phyloP scores from a whole-genome alignment of 1,140 invertebrate species.

The Pectinophora gossypiella region DNA sequence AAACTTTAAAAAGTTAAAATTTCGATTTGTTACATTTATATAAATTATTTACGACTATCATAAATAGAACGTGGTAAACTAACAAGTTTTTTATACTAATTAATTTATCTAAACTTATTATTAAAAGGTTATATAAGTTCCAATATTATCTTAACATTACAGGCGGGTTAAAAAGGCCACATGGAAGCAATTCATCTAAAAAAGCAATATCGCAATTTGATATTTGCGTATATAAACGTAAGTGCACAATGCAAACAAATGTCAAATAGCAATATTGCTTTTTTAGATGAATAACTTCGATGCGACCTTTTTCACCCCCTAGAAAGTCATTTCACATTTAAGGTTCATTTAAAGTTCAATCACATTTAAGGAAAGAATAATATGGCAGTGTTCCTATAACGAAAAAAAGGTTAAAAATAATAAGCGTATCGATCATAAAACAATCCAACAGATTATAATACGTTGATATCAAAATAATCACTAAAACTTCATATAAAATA shows the following conservation, averaged over 20 bases:
- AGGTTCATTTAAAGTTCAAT: slow-evolving; percentile 11
- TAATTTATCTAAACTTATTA: slow-evolving; percentile 17
- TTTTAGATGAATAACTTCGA: too few species aligned
- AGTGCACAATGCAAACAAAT: too few species aligned
- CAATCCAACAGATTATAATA: slow-evolving; percentile 5
- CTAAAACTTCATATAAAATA: too few species aligned
- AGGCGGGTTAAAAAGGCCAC: too few species aligned
- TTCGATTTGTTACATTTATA: not conserved
- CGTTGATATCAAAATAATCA: too few species aligned
- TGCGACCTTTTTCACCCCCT: too few species aligned
- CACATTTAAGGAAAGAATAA: slow-evolving; percentile 26
- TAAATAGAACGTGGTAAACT: not conserved
- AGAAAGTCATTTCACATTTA: too few species aligned
- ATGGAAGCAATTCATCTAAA: too few species aligned
- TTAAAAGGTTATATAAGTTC: slow-evolving; percentile 14
- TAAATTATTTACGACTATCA: not conserved
- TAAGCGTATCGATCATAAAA: slow-evolving; percentile 43
- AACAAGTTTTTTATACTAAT: not conserved
- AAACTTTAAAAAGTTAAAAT: slow-evolving; percentile 1
- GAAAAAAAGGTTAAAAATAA: slow-evolving; percentile 35
- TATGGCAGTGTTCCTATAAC: slow-evolving; percentile 53
- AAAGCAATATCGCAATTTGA: too few species aligned
- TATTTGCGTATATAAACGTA: too few species aligned
- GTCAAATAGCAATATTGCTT: too few species aligned
- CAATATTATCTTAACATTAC: slow-evolving; percentile 10